Base-by-base conservation (phyloP, 2,113 vertebrate genomes). In the Girardinichthys multiradiatus region DNA sequence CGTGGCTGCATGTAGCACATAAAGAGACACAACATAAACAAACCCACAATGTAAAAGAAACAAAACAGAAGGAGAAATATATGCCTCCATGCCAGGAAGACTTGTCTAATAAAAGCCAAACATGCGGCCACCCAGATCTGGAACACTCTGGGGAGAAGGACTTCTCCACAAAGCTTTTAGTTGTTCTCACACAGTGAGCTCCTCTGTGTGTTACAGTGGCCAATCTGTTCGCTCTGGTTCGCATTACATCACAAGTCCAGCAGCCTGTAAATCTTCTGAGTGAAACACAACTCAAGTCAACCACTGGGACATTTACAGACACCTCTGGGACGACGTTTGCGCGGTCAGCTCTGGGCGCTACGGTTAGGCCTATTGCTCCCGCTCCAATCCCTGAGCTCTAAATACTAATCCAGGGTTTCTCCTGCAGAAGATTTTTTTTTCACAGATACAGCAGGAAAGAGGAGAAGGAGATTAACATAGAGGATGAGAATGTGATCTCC, bases 191-290 rank as follows among this genome's bases (percentile, higher is more conserved):
- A 85, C 82, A 70, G 71, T 58, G 74, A 64, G 31, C 75, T 76
- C 42, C 77, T 80, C 78, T 67, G 72, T 73, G 35, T 31, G 72
- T 77, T 76, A 71, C 69, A 76, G 69, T 63, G 61, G 74, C 37
- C 86, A 90, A 79, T 83, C 81, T 82, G 80, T 73, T 90, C 82
- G 48, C 70, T 63, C 71, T 76, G 77, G 79, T 88, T 92, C 78
- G 17, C 85, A 89, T 92, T 86, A 92, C 87, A 88, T 92, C 91
- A 91, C 83, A 82, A 59, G 74, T 85, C 60, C 42, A 27, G 85
- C 86, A 78, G 87, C 72, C 79, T 81, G 82, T 74, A 92, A 90
- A 88, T 85, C 87, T 85, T 35, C 24, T 29, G 72, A 70, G 77
- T 86, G 90, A 90, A 91, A 91, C 77, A 70, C 28, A 76, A 92